Evolutionary conservation across 2,113 vertebrate species (phyloP).

Genomic region (Gallinago jamesoni): DNA sequence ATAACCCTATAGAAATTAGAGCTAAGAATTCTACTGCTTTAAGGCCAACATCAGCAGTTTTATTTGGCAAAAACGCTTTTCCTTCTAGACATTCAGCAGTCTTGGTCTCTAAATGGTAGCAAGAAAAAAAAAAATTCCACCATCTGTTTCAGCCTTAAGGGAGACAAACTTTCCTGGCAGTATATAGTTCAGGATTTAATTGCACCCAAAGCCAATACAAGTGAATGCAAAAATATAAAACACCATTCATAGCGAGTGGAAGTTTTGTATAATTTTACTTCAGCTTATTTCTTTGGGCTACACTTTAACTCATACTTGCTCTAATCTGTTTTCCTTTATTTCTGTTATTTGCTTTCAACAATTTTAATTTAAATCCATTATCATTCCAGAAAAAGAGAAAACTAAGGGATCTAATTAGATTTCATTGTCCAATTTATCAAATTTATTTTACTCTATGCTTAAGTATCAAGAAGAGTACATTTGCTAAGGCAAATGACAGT

Average conservation of each 20-base stretch:
- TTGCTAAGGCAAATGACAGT: not conserved
- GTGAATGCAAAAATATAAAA: not conserved
- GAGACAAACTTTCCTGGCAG: not conserved
- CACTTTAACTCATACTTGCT: not conserved
- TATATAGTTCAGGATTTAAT: constrained; percentile 16
- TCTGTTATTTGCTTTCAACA: not conserved
- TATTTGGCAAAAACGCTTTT: not conserved
- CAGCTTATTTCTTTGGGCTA: not conserved
- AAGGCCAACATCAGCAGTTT: constrained; percentile 14
- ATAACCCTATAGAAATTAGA: not conserved
- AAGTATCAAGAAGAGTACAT: not conserved
- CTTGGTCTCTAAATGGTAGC: not conserved
- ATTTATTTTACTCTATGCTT: not conserved
- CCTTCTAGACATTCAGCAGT: constrained; percentile 20
- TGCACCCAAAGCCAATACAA: not conserved
- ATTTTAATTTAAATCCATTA: constrained; percentile 19
- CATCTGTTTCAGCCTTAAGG: constrained; percentile 39
- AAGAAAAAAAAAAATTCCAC: not conserved
- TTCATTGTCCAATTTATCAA: not conserved
- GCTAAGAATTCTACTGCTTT: not conserved
- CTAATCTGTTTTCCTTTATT: not conserved
- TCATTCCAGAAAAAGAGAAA: not conserved
- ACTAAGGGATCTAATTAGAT: not conserved
- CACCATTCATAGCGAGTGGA: not conserved
- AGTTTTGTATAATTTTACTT: not conserved